phyloP scores from a whole-genome alignment of 2,797 vertebrate genomes.

The Danio jaintianensis region DNA sequence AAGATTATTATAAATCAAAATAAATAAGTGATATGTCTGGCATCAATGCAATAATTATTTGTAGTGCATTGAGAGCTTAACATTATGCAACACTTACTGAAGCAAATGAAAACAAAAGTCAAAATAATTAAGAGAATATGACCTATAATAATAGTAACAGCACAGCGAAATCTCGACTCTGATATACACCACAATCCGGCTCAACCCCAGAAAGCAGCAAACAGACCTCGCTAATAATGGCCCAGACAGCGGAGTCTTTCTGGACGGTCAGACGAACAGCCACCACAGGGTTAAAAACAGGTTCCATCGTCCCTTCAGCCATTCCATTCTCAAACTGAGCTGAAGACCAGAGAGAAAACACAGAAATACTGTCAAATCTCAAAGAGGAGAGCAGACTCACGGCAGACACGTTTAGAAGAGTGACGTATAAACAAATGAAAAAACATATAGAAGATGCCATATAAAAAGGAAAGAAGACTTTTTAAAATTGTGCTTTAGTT shows the following conservation, averaged over 20 bases:
- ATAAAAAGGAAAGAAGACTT: not conserved
- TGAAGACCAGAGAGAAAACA: constrained; percentile 62
- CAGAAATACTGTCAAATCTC: not conserved
- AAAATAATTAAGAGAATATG: not conserved
- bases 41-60: no score
- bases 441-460: no score
- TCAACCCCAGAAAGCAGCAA: not conserved
- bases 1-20: not conserved
- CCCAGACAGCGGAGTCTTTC: constrained; percentile 96
- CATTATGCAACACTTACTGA: not conserved
- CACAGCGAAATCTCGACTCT: not conserved
- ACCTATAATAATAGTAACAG: not conserved
- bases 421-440: not conserved
- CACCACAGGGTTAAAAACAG: constrained; percentile 88
- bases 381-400: not conserved
- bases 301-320: constrained; percentile 90
- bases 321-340: constrained; percentile 93
- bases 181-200: not conserved
- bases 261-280: constrained; percentile 91
- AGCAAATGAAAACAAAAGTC: not conserved
- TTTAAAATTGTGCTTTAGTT: not conserved
- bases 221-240: constrained; percentile 95
- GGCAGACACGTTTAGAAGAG: not conserved
- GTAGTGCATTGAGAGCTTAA: not conserved
- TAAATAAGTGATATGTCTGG: not conserved